Base-by-base conservation (phyloP, 2,888 invertebrate species). In the Aporophyla lueneburgensis region DNA sequence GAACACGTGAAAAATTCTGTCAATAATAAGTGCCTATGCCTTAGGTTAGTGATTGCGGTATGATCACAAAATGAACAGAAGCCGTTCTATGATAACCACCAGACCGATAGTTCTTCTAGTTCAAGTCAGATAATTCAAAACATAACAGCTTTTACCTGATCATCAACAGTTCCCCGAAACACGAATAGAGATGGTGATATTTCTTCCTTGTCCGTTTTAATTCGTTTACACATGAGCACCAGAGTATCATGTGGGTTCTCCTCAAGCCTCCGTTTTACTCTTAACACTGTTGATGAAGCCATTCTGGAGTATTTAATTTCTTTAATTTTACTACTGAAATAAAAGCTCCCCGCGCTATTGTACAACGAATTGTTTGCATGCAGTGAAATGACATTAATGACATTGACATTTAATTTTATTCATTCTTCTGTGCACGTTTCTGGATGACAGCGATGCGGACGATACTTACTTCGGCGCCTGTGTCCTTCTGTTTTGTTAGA, bases 231-330 rank as follows among this genome's bases (percentile, higher is more conserved):
- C 87, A 98, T 97, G 63, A 98, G 95, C 67, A 98, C 96, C 82
- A 98, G 95, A 5, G 98, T 97, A 91, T 98, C 97, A 83, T 97
- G 97, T 1, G 98, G 98, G 89, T 97, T 97, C 82, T 98, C 98
- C 75, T 98, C 97, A 43, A 97, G 97, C 88, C 97, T 97, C 58
- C 98, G 97, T 94, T 98, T 98, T 6, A 98, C 97, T 84, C 98
- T 97, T 75, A 98, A 96, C 76, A 98, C 97, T 6, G 98, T 97
- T 51, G 97, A 96, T 27, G 78, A 27, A 63, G 86, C 75, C 87
- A 87, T 87, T 40, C 46, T 76, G 19, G 1, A 51, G 33, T 59
- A 5, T 66, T 5, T 56, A 3, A 12, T 54, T 27, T 24, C 6
- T 9, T 66, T 14, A 49, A 7, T 69, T 21, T n/a, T n/a, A 3